These are phyloP conservation scores for Parasteatoda tepidariorum DNA, from an alignment of 1,140 invertebrate genomes.

Conservation along the genomic window DNA sequence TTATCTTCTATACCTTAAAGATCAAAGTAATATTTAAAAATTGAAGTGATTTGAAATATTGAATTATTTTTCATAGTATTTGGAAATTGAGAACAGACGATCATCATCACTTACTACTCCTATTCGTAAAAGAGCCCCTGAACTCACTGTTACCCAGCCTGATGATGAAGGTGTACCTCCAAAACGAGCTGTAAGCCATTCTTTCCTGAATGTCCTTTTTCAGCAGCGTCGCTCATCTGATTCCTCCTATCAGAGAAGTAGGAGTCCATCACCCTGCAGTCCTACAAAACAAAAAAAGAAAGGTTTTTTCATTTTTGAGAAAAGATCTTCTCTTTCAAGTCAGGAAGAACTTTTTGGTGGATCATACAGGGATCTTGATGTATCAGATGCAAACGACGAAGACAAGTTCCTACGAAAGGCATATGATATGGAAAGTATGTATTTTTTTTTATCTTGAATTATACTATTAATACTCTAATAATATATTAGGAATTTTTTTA, in stretches of 20 bases:
- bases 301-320: constrained; percentile 25
- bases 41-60: too few relatives aligned
- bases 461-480: too few relatives aligned
- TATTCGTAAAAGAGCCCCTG: constrained; percentile 34
- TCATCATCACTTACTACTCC: constrained; percentile 43
- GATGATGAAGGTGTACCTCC: constrained; percentile 26
- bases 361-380: constrained; percentile 8
- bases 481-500: too few relatives aligned
- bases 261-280: constrained; percentile 32
- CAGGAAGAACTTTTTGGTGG: constrained; percentile 23
- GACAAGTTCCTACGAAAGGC: constrained; percentile 28
- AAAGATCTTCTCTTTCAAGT: constrained; percentile 33
- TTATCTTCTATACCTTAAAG: too few relatives aligned
- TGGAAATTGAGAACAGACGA: constrained; percentile 41
- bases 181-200: constrained; percentile 38
- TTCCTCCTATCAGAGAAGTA: constrained; percentile 27
- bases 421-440: constrained; percentile 15
- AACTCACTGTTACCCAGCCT: constrained; percentile 37
- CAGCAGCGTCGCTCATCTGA: constrained; percentile 39
- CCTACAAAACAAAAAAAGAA: background rate
- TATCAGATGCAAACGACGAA: constrained; percentile 27
- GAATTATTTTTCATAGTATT: constrained; percentile 31
- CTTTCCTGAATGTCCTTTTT: constrained; percentile 28
- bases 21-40: too few relatives aligned
- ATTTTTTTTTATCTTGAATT: background rate